Conservation (phyloP, 2,888 invertebrate species). For the Philaethria dido region DNA sequence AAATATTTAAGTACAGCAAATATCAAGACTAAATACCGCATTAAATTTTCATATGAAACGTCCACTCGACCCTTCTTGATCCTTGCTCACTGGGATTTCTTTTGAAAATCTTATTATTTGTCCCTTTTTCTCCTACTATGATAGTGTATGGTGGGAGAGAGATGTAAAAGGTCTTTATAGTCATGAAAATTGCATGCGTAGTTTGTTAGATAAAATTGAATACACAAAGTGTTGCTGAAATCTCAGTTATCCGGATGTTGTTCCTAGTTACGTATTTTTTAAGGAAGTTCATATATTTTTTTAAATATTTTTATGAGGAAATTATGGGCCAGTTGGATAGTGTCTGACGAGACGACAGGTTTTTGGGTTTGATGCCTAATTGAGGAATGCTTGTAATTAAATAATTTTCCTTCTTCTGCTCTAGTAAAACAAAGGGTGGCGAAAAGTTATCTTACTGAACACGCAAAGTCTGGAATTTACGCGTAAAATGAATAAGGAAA, state of each 20-base stretch:
- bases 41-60: constrained; percentile 62
- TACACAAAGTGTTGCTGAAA: constrained; percentile 76
- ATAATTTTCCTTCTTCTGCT: no score
- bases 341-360: no score
- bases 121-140: constrained; percentile 47
- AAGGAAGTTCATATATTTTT: background rate
- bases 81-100: constrained; percentile 58
- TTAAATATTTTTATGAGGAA: no score
- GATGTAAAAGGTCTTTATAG: constrained; percentile 44
- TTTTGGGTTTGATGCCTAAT: no score
- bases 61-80: constrained; percentile 60
- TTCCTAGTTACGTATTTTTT: constrained; percentile 50
- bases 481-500: no score
- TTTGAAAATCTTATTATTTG: constrained; percentile 53
- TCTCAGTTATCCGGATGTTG: constrained; percentile 64
- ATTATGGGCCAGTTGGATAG: no score
- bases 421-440: no score
- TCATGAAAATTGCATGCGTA: constrained; percentile 69
- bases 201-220: constrained; percentile 76
- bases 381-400: no score
- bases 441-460: no score
- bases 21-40: constrained; percentile 52
- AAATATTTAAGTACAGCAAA: constrained; percentile 48
- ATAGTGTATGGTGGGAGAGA: constrained; percentile 32
- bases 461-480: no score